phyloP scores from a whole-genome alignment of 2,888 invertebrate genomes.

The Cephonodes hylas region DNA sequence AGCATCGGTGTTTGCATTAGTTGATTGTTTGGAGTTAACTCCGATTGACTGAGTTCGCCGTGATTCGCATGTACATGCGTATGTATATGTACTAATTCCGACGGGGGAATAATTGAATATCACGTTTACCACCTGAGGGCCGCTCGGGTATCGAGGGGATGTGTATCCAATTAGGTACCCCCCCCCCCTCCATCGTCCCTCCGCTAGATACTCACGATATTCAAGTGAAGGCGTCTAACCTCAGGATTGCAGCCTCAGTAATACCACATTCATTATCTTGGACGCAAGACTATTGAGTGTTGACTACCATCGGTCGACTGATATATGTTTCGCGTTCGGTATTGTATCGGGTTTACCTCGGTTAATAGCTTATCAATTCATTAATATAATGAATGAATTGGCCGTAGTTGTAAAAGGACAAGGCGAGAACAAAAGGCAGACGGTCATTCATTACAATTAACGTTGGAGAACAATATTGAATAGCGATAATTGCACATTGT shows the following conservation, averaged over 20 bases:
- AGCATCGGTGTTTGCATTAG: conserved; percentile 49
- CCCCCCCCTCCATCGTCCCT: conserved; percentile 23
- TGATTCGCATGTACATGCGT: conserved; percentile 18
- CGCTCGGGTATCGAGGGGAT: conserved; percentile 39
- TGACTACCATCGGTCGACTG: background rate
- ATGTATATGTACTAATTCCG: conserved; percentile 36
- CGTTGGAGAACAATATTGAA: no score
- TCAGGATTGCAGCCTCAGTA: conserved; percentile 37
- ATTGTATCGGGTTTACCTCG: background rate
- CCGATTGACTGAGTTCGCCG: conserved; percentile 42
- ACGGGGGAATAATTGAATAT: conserved; percentile 57
- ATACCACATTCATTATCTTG: conserved; percentile 46
- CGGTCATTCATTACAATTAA: no score
- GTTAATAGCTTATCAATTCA: background rate
- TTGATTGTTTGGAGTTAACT: conserved; percentile 60
- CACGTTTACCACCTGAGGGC: conserved; percentile 44
- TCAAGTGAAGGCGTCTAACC: conserved; percentile 29
- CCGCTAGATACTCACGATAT: conserved; percentile 31
- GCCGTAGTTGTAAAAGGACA: background rate
- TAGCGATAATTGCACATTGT: no score
- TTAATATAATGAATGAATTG: background rate
- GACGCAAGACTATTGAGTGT: conserved; percentile 29
- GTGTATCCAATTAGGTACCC: conserved; percentile 48
- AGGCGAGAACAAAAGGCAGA: no score
- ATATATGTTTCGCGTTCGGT: background rate